Conservation (phyloP, 2,888 invertebrate genomes). For the Pilophorus perplexus region DNA sequence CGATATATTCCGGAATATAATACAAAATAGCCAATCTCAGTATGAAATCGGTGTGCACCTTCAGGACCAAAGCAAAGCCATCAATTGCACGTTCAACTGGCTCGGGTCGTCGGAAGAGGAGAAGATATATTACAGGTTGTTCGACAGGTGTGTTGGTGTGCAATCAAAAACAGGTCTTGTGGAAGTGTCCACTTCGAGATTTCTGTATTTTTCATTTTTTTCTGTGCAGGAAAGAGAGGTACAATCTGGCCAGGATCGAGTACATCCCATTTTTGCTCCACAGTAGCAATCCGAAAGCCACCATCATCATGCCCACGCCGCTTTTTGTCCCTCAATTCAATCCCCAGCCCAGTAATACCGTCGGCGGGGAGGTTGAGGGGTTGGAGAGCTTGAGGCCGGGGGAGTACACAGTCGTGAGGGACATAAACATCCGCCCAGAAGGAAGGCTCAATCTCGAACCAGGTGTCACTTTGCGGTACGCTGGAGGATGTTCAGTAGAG, state of each 20-base stretch:
- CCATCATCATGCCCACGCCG: constrained; percentile 71
- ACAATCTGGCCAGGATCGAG: constrained; percentile 87
- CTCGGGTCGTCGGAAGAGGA: constrained; percentile 74
- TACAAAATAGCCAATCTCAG: constrained; percentile 83
- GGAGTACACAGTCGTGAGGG: constrained; percentile 86
- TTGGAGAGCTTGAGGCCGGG: constrained; percentile 77
- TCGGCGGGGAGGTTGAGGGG: constrained; percentile 92
- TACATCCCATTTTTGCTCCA: constrained; percentile 89
- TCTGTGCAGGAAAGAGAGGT: constrained; percentile 73
- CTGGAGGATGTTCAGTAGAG: neutral
- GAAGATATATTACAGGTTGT: constrained; percentile 70
- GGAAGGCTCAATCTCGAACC: constrained; percentile 83
- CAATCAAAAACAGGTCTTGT: neutral
- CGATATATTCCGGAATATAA: constrained; percentile 81
- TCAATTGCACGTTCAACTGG: constrained; percentile 96
- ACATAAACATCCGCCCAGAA: constrained; percentile 88
- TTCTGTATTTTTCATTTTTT: no score
- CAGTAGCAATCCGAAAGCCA: constrained; percentile 84
- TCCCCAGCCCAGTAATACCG: constrained; percentile 64
- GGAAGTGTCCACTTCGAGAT: neutral
- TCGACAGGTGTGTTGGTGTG: constrained; percentile 57
- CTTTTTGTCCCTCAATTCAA: constrained; percentile 77
- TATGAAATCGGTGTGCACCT: constrained; percentile 96
- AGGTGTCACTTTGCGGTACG: constrained; percentile 71
- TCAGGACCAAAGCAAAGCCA: constrained; percentile 85